Percentiles rank a stretch among this genome's conserved stretches.
Evolutionary conservation across 53 echinoderm and acorn worm species (phyloP).

Genomic region (Temnopleurus reevesii): DNA sequence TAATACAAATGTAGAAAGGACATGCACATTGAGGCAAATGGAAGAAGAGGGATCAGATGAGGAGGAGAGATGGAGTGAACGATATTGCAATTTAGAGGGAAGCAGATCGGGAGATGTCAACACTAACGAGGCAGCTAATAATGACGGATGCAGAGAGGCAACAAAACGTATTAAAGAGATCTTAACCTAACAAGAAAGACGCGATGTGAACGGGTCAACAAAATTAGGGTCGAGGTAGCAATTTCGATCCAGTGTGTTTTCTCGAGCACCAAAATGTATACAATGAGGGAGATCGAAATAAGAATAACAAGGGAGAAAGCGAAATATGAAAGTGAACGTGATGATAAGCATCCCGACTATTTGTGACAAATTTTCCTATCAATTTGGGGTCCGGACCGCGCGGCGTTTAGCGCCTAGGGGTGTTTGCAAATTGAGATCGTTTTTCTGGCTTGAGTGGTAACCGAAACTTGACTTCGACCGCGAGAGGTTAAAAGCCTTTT

Average conservation of each 20-base stretch:
- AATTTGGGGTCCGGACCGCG: not conserved
- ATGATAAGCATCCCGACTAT: slow-evolving; percentile 11
- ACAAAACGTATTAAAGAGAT: not conserved
- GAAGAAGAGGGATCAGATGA: not conserved
- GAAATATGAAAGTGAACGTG: not conserved
- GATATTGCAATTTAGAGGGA: not conserved
- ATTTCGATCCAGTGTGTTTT: not conserved
- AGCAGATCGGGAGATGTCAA: not conserved
- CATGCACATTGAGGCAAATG: not conserved
- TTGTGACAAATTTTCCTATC: slow-evolving; percentile 26
- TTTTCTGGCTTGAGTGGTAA: not conserved
- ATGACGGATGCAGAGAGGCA: not conserved
- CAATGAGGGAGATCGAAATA: not conserved
- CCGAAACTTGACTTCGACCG: slow-evolving; percentile 16
- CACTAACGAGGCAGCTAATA: not conserved
- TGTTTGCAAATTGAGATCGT: not conserved
- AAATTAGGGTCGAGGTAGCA: too few species aligned
- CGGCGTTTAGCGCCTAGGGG: slow-evolving; percentile 1
- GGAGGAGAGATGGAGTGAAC: not conserved
- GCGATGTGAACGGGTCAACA: slow-evolving; percentile 13
- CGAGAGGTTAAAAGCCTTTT: slow-evolving; percentile 8
- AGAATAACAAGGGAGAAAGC: not conserved
- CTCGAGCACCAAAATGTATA: too few species aligned
- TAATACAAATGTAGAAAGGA: too few species aligned
- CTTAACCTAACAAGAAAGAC: not conserved